These are phyloP conservation scores for Ceriagrion tenellum DNA, from an alignment of 2,888 invertebrate genomes.

Conservation along the genomic window DNA sequence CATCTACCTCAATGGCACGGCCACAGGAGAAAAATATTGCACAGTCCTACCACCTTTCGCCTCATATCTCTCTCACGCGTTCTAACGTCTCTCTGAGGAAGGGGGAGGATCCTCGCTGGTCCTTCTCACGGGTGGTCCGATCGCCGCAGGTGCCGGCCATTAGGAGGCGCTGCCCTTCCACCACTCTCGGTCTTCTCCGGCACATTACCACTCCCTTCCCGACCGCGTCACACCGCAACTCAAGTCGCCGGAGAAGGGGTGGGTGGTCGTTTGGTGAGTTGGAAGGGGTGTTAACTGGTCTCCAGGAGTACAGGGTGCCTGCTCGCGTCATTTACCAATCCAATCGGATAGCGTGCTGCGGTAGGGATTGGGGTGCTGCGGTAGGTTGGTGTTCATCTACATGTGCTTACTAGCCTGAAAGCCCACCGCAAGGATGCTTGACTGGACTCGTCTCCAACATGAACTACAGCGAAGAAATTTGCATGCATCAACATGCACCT, in stretches of 20 bases:
- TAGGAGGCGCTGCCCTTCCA: too few relatives aligned
- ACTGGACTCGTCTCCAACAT: too few relatives aligned
- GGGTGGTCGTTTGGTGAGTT: background rate
- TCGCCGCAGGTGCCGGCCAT: background rate
- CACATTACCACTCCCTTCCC: background rate
- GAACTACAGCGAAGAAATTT: too few relatives aligned
- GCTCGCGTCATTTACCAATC: background rate
- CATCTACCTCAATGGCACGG: too few relatives aligned
- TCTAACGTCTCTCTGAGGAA: background rate
- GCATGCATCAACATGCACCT: too few relatives aligned
- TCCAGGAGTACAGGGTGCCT: background rate
- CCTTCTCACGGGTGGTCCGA: slow-evolving; percentile 7
- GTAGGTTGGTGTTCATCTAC: background rate
- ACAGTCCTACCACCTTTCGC: too few relatives aligned
- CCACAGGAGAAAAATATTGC: too few relatives aligned
- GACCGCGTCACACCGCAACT: background rate
- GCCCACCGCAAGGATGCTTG: too few relatives aligned
- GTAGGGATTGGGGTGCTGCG: background rate
- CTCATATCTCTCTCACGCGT: background rate
- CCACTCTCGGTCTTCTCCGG: background rate
- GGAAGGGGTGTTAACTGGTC: background rate
- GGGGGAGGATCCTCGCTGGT: background rate
- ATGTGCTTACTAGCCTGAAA: too few relatives aligned
- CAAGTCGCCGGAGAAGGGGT: background rate
- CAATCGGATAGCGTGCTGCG: slow-evolving; percentile 9